phyloP scores from a whole-genome alignment of 2,888 invertebrate species.

The Orthosia incerta region DNA sequence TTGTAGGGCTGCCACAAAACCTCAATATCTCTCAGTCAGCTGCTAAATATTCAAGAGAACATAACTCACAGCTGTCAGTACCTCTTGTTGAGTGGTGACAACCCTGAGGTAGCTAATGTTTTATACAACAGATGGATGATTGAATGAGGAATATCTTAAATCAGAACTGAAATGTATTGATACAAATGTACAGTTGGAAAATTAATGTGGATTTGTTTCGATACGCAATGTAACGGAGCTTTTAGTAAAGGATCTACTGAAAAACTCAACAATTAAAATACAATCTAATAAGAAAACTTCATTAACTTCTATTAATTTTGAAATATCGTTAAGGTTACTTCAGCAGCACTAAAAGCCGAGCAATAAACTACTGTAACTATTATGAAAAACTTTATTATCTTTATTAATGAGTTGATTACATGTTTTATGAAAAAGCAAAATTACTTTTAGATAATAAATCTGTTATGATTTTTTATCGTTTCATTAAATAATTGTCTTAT shows the following conservation, averaged over 20 bases:
- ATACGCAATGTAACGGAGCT: slow-evolving; percentile 16
- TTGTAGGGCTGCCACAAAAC: slow-evolving; percentile 54
- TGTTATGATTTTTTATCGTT: neutral
- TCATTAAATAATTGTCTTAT: neutral
- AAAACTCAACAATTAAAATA: neutral
- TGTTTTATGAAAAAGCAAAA: neutral
- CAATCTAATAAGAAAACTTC: neutral
- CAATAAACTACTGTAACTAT: neutral
- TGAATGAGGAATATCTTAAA: slow-evolving; percentile 69
- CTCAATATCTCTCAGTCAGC: slow-evolving; percentile 57
- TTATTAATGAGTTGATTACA: neutral
- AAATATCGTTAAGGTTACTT: neutral
- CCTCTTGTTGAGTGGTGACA: slow-evolving; percentile 65
- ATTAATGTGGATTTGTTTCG: slow-evolving; percentile 3
- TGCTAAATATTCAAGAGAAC: slow-evolving; percentile 80
- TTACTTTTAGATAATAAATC: neutral
- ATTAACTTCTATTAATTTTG: neutral
- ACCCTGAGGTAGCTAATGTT: slow-evolving; percentile 73
- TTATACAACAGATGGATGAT: slow-evolving; percentile 72
- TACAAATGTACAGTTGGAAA: slow-evolving; percentile 16
- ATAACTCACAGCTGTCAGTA: slow-evolving; percentile 72
- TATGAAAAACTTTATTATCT: neutral
- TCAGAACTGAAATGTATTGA: slow-evolving; percentile 41
- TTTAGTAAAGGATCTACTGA: neutral
- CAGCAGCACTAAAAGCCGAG: neutral